Conservation (phyloP, 2,113 vertebrate species). For the Atlantisia rogersi region DNA sequence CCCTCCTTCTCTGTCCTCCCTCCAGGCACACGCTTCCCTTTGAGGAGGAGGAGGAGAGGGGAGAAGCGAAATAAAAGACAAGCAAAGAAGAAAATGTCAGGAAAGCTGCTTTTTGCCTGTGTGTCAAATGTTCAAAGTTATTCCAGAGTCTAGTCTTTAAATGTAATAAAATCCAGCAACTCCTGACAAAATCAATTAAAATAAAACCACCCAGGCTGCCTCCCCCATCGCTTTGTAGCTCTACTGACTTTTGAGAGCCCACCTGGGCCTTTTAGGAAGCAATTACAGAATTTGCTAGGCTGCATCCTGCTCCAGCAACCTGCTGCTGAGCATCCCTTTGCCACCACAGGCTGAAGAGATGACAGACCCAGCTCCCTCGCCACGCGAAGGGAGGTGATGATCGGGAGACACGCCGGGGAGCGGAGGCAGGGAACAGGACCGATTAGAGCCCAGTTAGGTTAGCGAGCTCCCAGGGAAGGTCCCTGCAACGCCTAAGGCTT, state of each 20-base stretch:
- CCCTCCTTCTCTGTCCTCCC: constrained; percentile 61
- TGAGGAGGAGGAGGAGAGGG: constrained; percentile 49
- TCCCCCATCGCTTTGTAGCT: constrained; percentile 8
- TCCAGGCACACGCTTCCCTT: constrained; percentile 60
- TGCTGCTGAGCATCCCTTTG: not conserved
- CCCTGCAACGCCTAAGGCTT: not conserved
- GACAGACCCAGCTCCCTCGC: not conserved
- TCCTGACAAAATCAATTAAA: constrained; percentile 38
- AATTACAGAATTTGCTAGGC: not conserved
- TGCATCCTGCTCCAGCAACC: not conserved
- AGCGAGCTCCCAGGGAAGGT: not conserved
- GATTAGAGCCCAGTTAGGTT: constrained; percentile 26
- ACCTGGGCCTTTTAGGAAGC: constrained; percentile 58
- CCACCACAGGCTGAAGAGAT: rapidly evolving
- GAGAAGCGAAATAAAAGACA: constrained; percentile 54
- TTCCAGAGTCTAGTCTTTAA: constrained; percentile 43
- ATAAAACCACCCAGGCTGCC: not conserved
- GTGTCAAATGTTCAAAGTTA: constrained; percentile 67
- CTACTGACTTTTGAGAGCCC: not conserved
- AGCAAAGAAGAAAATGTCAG: constrained; percentile 68
- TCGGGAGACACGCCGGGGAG: not conserved
- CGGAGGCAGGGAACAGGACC: not conserved
- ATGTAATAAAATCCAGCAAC: constrained; percentile 25
- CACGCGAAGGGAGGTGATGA: rapidly evolving
- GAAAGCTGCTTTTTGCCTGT: constrained; percentile 58